These are phyloP conservation scores for Oreochromis mossambicus DNA, from an alignment of 2,797 vertebrate species.

Conservation along the genomic window DNA sequence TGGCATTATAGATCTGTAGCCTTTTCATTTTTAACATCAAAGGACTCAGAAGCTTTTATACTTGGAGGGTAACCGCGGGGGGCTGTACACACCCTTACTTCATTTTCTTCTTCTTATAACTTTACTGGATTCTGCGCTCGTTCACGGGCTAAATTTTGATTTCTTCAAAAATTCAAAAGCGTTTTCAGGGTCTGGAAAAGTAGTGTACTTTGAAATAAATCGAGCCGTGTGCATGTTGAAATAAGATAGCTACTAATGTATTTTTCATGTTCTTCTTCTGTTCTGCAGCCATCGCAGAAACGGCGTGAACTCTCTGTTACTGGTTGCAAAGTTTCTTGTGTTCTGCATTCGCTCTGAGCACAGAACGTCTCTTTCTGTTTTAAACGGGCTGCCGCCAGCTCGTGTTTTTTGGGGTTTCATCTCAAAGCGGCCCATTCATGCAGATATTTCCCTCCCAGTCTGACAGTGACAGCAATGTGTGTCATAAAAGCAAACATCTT, in stretches of 20 bases:
- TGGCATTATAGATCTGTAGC: background rate
- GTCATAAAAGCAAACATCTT: constrained; percentile 20
- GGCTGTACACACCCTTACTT: background rate
- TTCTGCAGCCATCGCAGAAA: background rate
- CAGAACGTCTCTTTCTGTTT: background rate
- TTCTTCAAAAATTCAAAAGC: background rate
- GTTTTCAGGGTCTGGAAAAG: background rate
- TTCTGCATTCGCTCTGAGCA: background rate
- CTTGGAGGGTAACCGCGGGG: background rate
- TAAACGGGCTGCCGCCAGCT: background rate
- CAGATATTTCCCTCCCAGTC: background rate
- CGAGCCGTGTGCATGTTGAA: background rate
- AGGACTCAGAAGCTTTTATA: background rate
- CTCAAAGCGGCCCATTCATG: background rate
- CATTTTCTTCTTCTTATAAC: background rate
- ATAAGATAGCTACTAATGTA: background rate
- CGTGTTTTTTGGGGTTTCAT: background rate
- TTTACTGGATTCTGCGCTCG: background rate
- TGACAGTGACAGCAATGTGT: background rate
- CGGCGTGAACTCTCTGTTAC: background rate
- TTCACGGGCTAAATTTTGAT: background rate
- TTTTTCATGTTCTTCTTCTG: background rate
- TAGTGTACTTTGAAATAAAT: background rate
- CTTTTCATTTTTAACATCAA: background rate
- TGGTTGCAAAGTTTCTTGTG: background rate